These are phyloP conservation scores for Brachirus orientalis DNA, from an alignment of 2,113 vertebrate species.

Conservation along the genomic window DNA sequence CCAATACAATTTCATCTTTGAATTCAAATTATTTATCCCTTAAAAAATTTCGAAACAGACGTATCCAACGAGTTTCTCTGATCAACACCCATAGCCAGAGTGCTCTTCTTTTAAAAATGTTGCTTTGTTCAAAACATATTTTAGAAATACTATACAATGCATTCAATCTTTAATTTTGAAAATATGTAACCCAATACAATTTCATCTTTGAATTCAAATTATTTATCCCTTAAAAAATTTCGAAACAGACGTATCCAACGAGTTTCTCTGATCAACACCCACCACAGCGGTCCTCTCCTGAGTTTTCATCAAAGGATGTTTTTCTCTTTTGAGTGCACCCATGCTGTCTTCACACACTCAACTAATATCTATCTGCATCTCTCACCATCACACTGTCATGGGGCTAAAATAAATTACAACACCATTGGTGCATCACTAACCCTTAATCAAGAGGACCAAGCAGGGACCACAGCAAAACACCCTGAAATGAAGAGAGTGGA, in stretches of 20 bases:
- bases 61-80: not conserved
- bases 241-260: not conserved
- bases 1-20: not conserved
- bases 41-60: not conserved
- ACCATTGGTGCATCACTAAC: constrained; percentile 47
- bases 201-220: not conserved
- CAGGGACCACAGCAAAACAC: constrained; percentile 26
- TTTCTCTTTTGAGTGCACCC: constrained; percentile 5
- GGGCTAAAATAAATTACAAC: constrained; percentile 59
- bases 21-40: not conserved
- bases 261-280: not conserved
- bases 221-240: not conserved
- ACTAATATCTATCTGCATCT: constrained; percentile 48
- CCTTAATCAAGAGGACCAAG: constrained; percentile 54
- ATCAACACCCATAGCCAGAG: not conserved
- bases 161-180: not conserved
- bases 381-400: constrained; percentile 27
- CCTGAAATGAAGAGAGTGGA: constrained; percentile 17
- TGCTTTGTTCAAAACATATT: too few relatives aligned
- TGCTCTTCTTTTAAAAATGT: too few relatives aligned
- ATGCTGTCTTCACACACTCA: constrained; percentile 8
- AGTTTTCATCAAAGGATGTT: constrained; percentile 2
- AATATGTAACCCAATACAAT: constrained; percentile 1
- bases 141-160: too few relatives aligned
- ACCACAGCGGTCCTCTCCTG: not conserved